phyloP scores from a whole-genome alignment of 2,797 vertebrate species.

The Callimico goeldii region DNA sequence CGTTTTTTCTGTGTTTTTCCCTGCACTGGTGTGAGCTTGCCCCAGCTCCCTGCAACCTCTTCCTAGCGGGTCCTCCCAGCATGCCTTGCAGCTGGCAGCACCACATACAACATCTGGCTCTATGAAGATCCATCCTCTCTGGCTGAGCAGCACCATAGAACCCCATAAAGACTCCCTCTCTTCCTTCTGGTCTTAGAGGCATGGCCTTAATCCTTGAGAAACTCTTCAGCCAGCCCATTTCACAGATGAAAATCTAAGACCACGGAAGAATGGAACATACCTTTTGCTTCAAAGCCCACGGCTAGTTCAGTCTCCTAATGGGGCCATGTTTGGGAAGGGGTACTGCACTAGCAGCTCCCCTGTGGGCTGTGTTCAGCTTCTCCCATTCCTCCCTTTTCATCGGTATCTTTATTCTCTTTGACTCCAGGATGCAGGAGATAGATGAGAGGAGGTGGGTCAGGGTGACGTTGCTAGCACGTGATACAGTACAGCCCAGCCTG shows the following conservation, averaged over 20 bases:
- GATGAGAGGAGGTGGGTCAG: background rate
- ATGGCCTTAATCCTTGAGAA: background rate
- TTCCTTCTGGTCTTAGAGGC: background rate
- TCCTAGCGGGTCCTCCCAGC: background rate
- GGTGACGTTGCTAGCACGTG: background rate
- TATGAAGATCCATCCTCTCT: background rate
- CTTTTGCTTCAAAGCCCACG: background rate
- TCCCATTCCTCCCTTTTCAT: background rate
- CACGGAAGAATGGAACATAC: background rate
- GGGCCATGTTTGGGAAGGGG: background rate
- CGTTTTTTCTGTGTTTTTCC: background rate
- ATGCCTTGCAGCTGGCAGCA: background rate
- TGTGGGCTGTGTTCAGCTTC: background rate
- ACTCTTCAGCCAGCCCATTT: background rate
- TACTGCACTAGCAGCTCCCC: background rate
- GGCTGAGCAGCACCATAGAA: background rate
- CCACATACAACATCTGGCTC: background rate
- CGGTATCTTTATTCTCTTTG: background rate
- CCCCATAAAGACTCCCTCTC: background rate
- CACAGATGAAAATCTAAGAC: background rate
- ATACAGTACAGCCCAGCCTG: background rate
- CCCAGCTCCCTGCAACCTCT: background rate
- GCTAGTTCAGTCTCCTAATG: fast-evolving
- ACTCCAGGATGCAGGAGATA: background rate
- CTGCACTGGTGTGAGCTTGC: background rate